These are phyloP conservation scores for Acrobasis consociella DNA, from an alignment of 2,888 invertebrate species.

Conservation along the genomic window DNA sequence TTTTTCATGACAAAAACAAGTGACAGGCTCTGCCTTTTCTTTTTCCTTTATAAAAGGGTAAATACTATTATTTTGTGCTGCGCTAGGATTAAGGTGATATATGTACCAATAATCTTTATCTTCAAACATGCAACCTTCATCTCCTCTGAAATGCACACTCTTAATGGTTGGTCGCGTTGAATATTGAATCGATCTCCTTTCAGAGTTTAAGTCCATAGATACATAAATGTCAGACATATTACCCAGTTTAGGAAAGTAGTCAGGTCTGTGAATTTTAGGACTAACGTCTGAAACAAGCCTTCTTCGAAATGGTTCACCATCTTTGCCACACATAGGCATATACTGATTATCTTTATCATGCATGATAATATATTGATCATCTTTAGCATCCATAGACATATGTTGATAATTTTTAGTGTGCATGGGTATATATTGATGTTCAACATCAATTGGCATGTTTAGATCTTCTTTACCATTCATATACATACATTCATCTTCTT, in stretches of 20 bases:
- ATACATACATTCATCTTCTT: conserved; percentile 14
- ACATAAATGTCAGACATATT: conserved; percentile 24
- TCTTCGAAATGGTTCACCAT: conserved; percentile 22
- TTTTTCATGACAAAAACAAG: conserved; percentile 58
- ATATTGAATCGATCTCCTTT: conserved; percentile 39
- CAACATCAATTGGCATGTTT: background rate
- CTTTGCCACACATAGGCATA: conserved; percentile 2
- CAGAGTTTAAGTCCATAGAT: conserved; percentile 26
- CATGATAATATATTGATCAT: conserved; percentile 8
- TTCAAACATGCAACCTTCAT: conserved; percentile 50
- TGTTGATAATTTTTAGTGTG: conserved; percentile 12
- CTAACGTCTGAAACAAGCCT: conserved; percentile 21
- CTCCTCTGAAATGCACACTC: conserved; percentile 55
- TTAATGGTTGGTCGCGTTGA: conserved; percentile 26
- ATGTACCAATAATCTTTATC: conserved; percentile 48
- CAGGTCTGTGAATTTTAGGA: conserved; percentile 14
- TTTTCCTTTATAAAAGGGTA: conserved; percentile 56
- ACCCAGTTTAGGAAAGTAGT: conserved; percentile 8
- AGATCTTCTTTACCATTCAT: background rate
- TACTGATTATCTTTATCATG: conserved; percentile 19
- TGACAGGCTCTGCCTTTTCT: conserved; percentile 45
- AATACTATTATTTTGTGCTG: conserved; percentile 37
- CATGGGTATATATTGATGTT: conserved; percentile 13
- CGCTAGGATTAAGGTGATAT: conserved; percentile 51
- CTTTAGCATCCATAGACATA: conserved; percentile 2